Conservation (phyloP, 2,888 invertebrate genomes). For the Hypomecis atomaria region DNA sequence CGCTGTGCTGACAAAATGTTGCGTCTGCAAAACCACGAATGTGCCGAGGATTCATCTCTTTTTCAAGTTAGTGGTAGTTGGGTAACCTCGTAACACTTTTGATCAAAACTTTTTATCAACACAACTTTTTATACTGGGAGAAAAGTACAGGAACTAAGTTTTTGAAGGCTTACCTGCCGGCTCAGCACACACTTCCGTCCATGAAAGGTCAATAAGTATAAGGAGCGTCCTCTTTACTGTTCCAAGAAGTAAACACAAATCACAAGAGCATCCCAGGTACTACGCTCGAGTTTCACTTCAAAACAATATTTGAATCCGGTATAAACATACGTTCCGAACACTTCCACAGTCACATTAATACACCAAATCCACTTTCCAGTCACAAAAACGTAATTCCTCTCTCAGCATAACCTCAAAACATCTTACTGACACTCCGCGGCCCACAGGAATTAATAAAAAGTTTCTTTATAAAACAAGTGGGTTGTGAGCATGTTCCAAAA, state of each 20-base stretch:
- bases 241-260: constrained; percentile 81
- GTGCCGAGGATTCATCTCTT: constrained; percentile 29
- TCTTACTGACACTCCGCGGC: constrained; percentile 84
- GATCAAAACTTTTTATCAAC: constrained; percentile 73
- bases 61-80: constrained; percentile 51
- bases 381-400: constrained; percentile 74
- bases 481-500: constrained; percentile 86
- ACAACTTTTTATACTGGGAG: constrained; percentile 67
- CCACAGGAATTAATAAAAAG: constrained; percentile 86
- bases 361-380: constrained; percentile 63
- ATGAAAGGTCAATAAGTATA: constrained; percentile 66
- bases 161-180: constrained; percentile 62
- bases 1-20: constrained; percentile 15
- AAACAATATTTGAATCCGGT: constrained; percentile 75
- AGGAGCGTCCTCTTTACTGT: constrained; percentile 66
- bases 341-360: constrained; percentile 59
- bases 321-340: constrained; percentile 66
- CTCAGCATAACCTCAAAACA: constrained; percentile 83
- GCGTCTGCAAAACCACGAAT: constrained; percentile 40
- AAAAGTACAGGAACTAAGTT: constrained; percentile 73
- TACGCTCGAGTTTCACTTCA: constrained; percentile 78
- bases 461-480: constrained; percentile 86
- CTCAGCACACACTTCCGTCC: constrained; percentile 57
- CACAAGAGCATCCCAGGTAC: constrained; percentile 75
- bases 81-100: constrained; percentile 67